A percentile compares a stretch with the other conserved stretches of the same genome.
Conservation (phyloP, 2,888 invertebrate genomes). For the Boloria selene region DNA sequence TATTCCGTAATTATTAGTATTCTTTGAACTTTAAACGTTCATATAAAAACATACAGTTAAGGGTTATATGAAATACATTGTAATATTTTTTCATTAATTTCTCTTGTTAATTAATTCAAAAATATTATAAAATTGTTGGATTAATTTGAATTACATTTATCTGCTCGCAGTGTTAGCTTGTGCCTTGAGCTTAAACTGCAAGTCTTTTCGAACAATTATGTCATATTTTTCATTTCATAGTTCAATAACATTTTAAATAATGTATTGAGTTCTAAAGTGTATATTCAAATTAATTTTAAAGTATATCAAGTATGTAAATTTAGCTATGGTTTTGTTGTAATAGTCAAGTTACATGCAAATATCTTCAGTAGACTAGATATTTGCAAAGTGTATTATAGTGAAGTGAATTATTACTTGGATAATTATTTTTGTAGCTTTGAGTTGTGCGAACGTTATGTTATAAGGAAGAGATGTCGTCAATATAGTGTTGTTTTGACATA, state of each 20-base stretch:
- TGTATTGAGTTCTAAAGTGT: no score
- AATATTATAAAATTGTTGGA: not conserved
- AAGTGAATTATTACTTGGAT: not conserved
- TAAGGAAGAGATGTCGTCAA: conserved; percentile 1
- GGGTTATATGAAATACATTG: no score
- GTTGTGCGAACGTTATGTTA: not conserved
- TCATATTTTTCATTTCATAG: not conserved
- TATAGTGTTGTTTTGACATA: conserved; percentile 22
- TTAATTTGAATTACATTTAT: no score
- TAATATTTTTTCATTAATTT: not conserved
- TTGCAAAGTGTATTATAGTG: not conserved
- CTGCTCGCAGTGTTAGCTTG: not conserved
- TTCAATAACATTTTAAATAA: no score
- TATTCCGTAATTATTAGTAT: not conserved
- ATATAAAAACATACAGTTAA: no score
- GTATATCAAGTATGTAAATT: no score
- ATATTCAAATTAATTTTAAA: conserved; percentile 6
- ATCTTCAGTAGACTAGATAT: no score
- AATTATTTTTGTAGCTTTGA: not conserved
- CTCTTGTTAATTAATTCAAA: not conserved
- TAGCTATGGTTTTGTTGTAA: no score
- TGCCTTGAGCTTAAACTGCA: not conserved
- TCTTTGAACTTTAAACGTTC: no score
- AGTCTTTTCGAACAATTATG: not conserved
- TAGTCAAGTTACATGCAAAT: no score